Conservation (phyloP, 2,797 vertebrate species). For the Ctenosaura bakeri region DNA sequence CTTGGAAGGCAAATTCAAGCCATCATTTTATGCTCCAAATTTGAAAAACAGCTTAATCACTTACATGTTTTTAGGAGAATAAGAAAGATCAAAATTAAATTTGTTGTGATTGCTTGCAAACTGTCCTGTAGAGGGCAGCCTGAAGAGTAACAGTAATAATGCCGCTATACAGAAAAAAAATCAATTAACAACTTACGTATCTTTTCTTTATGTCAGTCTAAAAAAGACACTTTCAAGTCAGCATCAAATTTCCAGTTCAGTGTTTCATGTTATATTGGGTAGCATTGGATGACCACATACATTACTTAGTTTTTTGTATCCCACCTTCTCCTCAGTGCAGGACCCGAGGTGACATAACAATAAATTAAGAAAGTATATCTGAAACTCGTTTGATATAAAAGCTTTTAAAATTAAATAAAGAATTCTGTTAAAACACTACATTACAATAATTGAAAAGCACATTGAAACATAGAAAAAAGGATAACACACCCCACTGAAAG, state of each 20-base stretch:
- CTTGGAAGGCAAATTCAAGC: not conserved
- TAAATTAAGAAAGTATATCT: no score
- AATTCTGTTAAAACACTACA: no score
- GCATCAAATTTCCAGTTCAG: not conserved
- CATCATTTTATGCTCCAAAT: not conserved
- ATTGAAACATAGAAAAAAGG: no score
- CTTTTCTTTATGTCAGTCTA: not conserved
- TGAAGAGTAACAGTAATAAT: not conserved
- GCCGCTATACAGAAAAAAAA: not conserved
- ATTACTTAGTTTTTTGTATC: not conserved
- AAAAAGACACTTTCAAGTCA: not conserved
- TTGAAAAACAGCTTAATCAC: not conserved
- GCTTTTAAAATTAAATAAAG: no score
- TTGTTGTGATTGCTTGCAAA: not conserved
- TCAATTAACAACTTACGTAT: not conserved
- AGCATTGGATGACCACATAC: not conserved
- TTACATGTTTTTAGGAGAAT: not conserved
- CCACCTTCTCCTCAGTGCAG: no score
- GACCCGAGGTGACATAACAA: no score
- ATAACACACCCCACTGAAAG: no score
- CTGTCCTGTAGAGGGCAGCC: not conserved
- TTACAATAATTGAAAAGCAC: no score
- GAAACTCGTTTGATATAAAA: no score
- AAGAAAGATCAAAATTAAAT: no score
- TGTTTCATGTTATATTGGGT: not conserved